Evolutionary conservation across 2,113 vertebrate species (phyloP).

Genomic region (Engraulis encrasicolus): DNA sequence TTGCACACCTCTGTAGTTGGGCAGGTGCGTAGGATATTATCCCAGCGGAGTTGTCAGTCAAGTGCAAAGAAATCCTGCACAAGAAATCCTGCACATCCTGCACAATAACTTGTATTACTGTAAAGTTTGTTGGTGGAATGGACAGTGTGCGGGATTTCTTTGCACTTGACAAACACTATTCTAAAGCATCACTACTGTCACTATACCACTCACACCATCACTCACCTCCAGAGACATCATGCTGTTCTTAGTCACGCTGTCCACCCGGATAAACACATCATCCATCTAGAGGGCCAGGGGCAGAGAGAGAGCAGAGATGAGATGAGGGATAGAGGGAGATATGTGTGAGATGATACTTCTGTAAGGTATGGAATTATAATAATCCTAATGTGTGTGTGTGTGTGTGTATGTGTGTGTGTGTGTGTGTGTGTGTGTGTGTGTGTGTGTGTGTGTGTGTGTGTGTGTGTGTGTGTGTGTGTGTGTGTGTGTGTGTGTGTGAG

Average conservation of each 20-base stretch:
- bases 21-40: too few species aligned
- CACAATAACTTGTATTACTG: too few species aligned
- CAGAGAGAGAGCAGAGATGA: conserved; percentile 5
- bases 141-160: too few species aligned
- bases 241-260: conserved; percentile 80
- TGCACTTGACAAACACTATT: too few species aligned
- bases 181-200: too few species aligned
- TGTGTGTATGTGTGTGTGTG: background rate
- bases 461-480: background rate
- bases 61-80: too few species aligned
- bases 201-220: background rate
- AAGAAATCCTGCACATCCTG: too few species aligned
- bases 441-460: background rate
- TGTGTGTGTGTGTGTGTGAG: conserved; percentile 30
- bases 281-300: conserved; percentile 69
- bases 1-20: too few species aligned
- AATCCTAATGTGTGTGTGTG: background rate
- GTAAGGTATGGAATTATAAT: fast-evolving
- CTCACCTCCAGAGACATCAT: conserved; percentile 85
- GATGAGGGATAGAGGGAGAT: background rate
- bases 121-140: too few species aligned
- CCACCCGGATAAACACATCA: conserved; percentile 72
- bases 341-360: too few species aligned
- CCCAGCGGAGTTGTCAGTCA: too few species aligned
- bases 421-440: background rate